Base-by-base conservation (phyloP, 2,113 vertebrate genomes). In the Colius striatus region DNA sequence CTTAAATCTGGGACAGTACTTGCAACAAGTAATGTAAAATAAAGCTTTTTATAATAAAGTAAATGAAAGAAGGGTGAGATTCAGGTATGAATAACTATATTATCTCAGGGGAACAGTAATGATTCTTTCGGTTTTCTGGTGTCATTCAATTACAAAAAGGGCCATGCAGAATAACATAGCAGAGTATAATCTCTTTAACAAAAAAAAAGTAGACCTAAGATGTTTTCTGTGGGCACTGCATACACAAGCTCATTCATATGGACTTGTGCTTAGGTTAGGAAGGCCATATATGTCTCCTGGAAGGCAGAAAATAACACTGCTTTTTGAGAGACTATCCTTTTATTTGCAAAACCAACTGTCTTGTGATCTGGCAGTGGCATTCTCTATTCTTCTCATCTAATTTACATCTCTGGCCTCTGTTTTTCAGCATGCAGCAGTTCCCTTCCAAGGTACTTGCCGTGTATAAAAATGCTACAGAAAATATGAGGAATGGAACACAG, bases 201-300 rank as follows among this genome's bases (percentile, higher is more conserved):
- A 7, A 32, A 68, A 41, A 48, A 36, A 34, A 16, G 16, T 8
- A 43, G 22, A 66, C 3, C 70, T 74, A 2, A 36, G 32, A 50
- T 1, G 1, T 19, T 87, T 74, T 47, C 48, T 26, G 12, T 38
- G 57, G 32, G 32, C 6, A 16, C 7, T 1, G 0, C 36, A 27
- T 4, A 50, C 1, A 7, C 53, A 78, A 71, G 25, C 17, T 38
- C 73, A 67, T 91, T 26, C 38, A 14, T 41, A 47, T 2, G 71
- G 27, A 55, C n/a, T 79, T 36, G 27, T 22, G 30, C 21, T 79
- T 38, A 54, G 45, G 18, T 58, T 66, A 62, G 48, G 32, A 87
- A 73, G 16, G 45, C 32, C 34, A n/a, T 2, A 2, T 12, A 27
- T 43, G 22, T 60, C 22, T 87, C 17, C 57, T 63, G 78, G 27